Base-by-base conservation (phyloP, 1,140 invertebrate genomes). In the Pseudomyrmex pallidus region DNA sequence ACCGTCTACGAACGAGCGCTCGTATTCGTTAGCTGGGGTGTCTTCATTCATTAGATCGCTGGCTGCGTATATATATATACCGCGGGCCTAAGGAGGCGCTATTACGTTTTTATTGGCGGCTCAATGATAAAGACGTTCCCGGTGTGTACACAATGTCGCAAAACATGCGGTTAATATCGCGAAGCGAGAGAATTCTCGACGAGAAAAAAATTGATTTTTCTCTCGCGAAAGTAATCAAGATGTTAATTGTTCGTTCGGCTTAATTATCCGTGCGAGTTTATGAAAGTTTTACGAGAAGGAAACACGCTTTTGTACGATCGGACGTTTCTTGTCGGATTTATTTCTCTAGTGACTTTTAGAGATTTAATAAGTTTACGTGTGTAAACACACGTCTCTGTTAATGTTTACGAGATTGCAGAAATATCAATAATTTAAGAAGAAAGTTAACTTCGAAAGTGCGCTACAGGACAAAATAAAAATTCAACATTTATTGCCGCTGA, bases 11-110 rank as follows among this genome's bases (percentile, higher is more conserved):
- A 67, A 35, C n/a, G 74, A 64, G 62, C 52, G 20, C 12, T 70
- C 76, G 54, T 70, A 80, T 80, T 80, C 76, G 74, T 78, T 68
- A 68, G 57, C 63, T 5, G n/a, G 35, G 52, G 20, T 56, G 64
- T 78, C 66, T 78, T 68, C 52, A 68, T 78, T 78, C 76, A 70
- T 78, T 78, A 78, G 13, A 20, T 12, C 44, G 7, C 17, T 48
- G 54, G 20, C 17, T 48, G 54, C 35, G 9, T 57, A 67, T 68
- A 13, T 12, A 35, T 35, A 35, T 35, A 35, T 35, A 35, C 5
- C 35, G 35, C 7, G 48, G 8, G n/a, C 54, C 10, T n/a, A 17
- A 59, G 35, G 10, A 48, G 22, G n/a, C 22, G 15, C 7, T 63
- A 35, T 17, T 25, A 57, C 20, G 59, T 10, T 35, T 35, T 67